These are phyloP conservation scores for Laspeyria flexula DNA, from an alignment of 2,888 invertebrate genomes.

Conservation along the genomic window DNA sequence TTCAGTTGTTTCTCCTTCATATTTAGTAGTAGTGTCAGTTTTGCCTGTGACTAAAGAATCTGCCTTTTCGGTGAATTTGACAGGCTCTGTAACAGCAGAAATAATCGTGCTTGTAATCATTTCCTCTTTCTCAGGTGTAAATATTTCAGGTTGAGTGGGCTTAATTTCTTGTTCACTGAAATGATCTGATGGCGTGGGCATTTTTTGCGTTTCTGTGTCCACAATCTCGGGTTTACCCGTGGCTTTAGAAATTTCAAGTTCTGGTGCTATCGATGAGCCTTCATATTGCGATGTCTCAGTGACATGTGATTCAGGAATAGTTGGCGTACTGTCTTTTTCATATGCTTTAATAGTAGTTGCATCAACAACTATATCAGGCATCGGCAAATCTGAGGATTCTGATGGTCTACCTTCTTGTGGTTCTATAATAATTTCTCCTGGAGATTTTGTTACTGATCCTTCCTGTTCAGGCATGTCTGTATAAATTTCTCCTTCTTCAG, in stretches of 20 bases:
- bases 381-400: slow-evolving; percentile 12
- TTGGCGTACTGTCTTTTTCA: slow-evolving; percentile 19
- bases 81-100: slow-evolving; percentile 24
- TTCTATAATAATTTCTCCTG: slow-evolving; percentile 12
- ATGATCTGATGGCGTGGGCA: slow-evolving; percentile 9
- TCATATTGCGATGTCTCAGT: slow-evolving; percentile 14
- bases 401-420: slow-evolving; percentile 20
- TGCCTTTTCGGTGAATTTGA: slow-evolving; percentile 27
- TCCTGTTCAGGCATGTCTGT: slow-evolving; percentile 29
- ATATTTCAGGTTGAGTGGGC: slow-evolving; percentile 9
- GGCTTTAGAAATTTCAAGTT: slow-evolving; percentile 6
- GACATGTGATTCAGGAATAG: slow-evolving; percentile 20
- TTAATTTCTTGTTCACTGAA: slow-evolving; percentile 10
- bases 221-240: slow-evolving; percentile 6
- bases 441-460: slow-evolving; percentile 21
- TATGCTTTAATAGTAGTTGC: slow-evolving; percentile 22
- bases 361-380: slow-evolving; percentile 9
- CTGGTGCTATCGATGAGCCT: slow-evolving; percentile 11
- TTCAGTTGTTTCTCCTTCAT: slow-evolving; percentile 23
- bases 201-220: slow-evolving; percentile 10
- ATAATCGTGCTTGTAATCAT: slow-evolving; percentile 18
- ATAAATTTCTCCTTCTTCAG: slow-evolving; percentile 28
- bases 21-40: slow-evolving; percentile 21
- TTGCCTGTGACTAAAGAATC: slow-evolving; percentile 23
- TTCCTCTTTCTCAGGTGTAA: slow-evolving; percentile 17